A percentile compares a stretch with the other conserved stretches of the same genome.
These are phyloP conservation scores for Brachypodius melanocephalos DNA, from an alignment of 2,113 vertebrate species.

Conservation along the genomic window DNA sequence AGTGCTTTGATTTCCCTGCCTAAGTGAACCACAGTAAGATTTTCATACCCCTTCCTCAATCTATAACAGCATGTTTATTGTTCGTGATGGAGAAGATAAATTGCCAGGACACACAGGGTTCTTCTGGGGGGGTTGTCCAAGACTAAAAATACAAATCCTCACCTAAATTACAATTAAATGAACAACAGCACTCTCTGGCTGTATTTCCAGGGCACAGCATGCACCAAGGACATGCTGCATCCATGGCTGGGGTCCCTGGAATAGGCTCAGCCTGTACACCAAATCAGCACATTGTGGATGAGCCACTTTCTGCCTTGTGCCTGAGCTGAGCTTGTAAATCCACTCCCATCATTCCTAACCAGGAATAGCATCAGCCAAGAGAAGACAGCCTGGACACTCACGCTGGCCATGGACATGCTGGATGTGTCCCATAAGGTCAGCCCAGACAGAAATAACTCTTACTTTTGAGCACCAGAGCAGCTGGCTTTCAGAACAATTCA, in stretches of 20 bases:
- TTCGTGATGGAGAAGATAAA: neutral
- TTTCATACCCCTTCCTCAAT: neutral
- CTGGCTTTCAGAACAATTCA: neutral
- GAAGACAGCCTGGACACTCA: neutral
- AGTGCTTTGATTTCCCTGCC: neutral
- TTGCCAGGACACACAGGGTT: neutral
- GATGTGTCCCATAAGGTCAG: neutral
- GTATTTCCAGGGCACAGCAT: conserved; percentile 38
- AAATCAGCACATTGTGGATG: neutral
- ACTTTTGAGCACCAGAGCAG: neutral
- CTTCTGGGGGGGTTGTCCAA: neutral
- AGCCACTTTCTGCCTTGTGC: neutral
- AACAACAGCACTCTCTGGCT: conserved; percentile 62
- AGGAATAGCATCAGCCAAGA: neutral
- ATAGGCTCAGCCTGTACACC: neutral
- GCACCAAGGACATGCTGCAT: neutral
- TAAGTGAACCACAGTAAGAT: neutral
- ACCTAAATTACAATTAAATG: conserved; percentile 32
- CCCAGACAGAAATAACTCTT: neutral
- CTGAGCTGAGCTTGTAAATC: neutral
- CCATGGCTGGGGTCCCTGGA: neutral
- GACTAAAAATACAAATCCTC: neutral
- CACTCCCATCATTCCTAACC: neutral
- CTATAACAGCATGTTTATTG: neutral
- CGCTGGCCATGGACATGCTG: neutral